Evolutionary conservation across 2,888 invertebrate genomes (phyloP).

Genomic region (Anthoptus insignis): DNA sequence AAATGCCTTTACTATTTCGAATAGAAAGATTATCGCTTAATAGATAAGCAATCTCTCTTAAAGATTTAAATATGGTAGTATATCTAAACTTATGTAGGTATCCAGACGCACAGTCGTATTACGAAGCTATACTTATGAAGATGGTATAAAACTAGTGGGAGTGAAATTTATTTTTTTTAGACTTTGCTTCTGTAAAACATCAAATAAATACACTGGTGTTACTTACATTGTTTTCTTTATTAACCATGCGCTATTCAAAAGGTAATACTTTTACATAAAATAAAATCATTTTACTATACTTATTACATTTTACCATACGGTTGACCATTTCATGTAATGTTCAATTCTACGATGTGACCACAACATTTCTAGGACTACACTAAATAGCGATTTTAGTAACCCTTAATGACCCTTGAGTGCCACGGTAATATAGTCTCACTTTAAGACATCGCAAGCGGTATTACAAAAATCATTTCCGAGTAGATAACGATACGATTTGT

Average conservation of each 20-base stretch:
- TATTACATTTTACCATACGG: no score
- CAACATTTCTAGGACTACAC: no score
- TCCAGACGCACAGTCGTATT: slow-evolving; percentile 23
- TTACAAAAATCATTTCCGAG: no score
- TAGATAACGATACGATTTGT: slow-evolving; percentile 62
- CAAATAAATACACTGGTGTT: background rate
- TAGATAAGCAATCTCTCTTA: slow-evolving; percentile 32
- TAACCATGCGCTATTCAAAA: no score
- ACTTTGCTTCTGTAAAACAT: slow-evolving; percentile 21
- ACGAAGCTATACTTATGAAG: slow-evolving; percentile 12
- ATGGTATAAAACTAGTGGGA: background rate
- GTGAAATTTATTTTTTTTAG: slow-evolving; percentile 8
- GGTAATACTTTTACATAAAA: no score
- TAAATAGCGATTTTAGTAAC: no score
- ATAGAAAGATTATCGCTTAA: slow-evolving; percentile 29
- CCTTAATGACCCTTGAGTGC: no score
- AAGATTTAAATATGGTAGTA: background rate
- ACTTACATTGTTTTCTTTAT: background rate
- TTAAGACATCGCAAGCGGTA: no score
- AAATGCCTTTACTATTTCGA: slow-evolving; percentile 43
- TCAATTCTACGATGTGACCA: no score
- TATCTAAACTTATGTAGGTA: slow-evolving; percentile 2
- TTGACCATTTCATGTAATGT: no score
- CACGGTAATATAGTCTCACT: no score
- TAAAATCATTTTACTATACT: no score